Base-by-base conservation (phyloP, 30 jellyfish, hydroid and myxozoan genomes). In the Rhopilema esculentum region DNA sequence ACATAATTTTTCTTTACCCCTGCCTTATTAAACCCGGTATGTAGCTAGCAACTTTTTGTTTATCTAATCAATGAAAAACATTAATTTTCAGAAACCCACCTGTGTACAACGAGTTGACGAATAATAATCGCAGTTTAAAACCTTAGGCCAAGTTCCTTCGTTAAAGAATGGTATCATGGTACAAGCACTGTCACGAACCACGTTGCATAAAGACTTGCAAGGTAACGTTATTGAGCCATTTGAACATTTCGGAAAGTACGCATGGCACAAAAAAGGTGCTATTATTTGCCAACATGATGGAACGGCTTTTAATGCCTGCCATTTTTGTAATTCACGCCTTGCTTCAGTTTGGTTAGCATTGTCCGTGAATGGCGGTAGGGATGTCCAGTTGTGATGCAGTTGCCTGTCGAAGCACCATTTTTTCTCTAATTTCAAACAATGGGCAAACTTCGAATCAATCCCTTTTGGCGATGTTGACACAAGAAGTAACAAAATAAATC, bases 281-380 rank as follows among this genome's bases (percentile, higher is more conserved):
- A 80, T 24, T 8, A 51, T 61, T 24, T 77, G 57, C 97, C 97
- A 88, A 67, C 97, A 88, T 40, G 88, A 17, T 20, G 97, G 89
- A 12, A 73, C 79, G 27, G 66, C 73, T 75, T 70, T 74, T 50
- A 79, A 52, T 40, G 31, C 92, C 66, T 52, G 31, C 92, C 97
- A 80, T 7, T 26, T 27, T 22, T 71, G 75, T 66, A 86, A 63
- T 21, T 48, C 51, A 1, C 33, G 24, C 52, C 84, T 73, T 66
- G 77, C 77, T 25, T 62, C 50, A 18, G 77, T 64, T 30, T 69
- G 69, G 65, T 86, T 67, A 9, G 23, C 16, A n/a, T 62, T 32
- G 62, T 53, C 30, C 22, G 29, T n/a, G 20, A 65, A 29, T 18
- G 69, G 74, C 49, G 84, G 77, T 40, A 80, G 29, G 21, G 82